Evolutionary conservation across 2,797 vertebrate species (phyloP).

Genomic region (Gila robusta): DNA sequence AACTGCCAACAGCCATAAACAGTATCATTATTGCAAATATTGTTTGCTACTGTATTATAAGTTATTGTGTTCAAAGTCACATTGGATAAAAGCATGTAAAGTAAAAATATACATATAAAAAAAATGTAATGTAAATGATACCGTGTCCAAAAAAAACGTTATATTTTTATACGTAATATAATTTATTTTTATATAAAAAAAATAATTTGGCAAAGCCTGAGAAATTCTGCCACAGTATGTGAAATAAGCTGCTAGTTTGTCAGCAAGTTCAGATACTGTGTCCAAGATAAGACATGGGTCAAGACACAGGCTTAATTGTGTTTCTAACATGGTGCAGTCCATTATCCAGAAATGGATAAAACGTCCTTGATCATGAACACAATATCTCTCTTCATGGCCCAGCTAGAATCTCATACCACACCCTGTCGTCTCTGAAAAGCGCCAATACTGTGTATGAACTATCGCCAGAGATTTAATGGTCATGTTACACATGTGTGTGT

Average conservation of each 20-base stretch:
- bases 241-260: conserved; percentile 5
- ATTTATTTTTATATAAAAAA: not conserved
- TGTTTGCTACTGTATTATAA: not conserved
- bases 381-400: conserved; percentile 32
- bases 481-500: conserved; percentile 22
- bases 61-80: not conserved
- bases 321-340: not conserved
- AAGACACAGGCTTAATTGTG: not conserved
- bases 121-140: not conserved
- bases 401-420: conserved; percentile 13
- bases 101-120: not conserved
- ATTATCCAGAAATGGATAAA: conserved; percentile 37
- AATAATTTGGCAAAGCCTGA: not conserved
- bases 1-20: not conserved
- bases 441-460: conserved; percentile 7
- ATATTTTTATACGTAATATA: too few relatives aligned
- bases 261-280: not conserved
- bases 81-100: not conserved
- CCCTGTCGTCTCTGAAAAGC: not conserved
- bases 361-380: conserved; percentile 49
- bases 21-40: not conserved
- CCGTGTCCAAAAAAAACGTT: not conserved
- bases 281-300: conserved; percentile 30
- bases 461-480: conserved; percentile 15
- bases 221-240: not conserved